Evolutionary conservation across 2,797 vertebrate genomes (phyloP), one percentile per base, ranked within the genome.

Genomic region (Ptychobarbus kaznakovi): DNA sequence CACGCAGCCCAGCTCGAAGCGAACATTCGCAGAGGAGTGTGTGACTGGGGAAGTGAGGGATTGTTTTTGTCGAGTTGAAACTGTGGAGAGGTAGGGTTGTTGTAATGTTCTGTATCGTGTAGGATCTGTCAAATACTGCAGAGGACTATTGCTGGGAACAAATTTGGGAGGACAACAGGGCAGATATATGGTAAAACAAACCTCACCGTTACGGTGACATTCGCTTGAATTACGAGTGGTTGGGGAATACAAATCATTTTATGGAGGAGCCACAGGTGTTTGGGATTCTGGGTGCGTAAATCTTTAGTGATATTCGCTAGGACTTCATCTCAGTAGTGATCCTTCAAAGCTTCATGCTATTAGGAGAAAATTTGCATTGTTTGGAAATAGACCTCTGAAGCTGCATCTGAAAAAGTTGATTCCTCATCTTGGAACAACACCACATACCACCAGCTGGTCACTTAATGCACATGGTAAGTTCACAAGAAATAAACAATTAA

Each of bases 81-180:
- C 72, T 86, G 88, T 87, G 88, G 61, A 93, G 95, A 95, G 94
- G 95, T 95, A 95, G 93, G 93, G 90, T 69, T 89, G 93, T 93
- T 94, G 92, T 91, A 80, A 92, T 92, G 91, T 91, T 93, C 87
- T 58, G 20, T 12, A 80, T 80, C 22, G 75, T 38, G 3, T 85
- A 81, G 61, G 82, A 86, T 81, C 53, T 22, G 56, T 81, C 65
- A 80, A 53, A 86, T 78, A 79, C 79, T 56, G 42, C 2, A 11
- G 53, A 69, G 49, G 46, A 38, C 79, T 74, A 85, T 16, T 13
- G 38, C 69, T 35, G n/a, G 46, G 69, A 66, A 86, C 25, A 7
- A 51, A 76, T 58, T n/a, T 76, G 44, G n/a, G 9, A 86, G 61
- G 25, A 81, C 69, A 72, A 38, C 51, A 58, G 42, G 66, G 25